Base-by-base conservation (phyloP, 37 sponge, comb jelly and placozoan species). In the Hormiphora californensis region DNA sequence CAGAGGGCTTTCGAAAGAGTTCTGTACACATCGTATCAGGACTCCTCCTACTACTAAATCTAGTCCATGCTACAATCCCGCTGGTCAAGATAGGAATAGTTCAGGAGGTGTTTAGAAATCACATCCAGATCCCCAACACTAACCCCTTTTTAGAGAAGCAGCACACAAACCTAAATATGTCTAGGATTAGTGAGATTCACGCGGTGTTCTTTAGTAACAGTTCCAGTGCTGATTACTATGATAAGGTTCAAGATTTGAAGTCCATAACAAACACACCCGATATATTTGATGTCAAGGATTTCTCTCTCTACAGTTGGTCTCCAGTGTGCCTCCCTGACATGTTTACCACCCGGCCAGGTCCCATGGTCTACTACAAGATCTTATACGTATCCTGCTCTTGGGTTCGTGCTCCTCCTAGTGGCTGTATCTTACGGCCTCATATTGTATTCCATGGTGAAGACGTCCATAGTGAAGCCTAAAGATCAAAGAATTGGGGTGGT, bases 251-350 rank as follows among this genome's bases (percentile, higher is more conserved):
- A 34, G 68, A 36, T 4, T 34, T 65, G 68, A 65, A 34, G 5
- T 36, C 68, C 35, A 65, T 65, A 4, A 65, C 68, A 36, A 65
- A 25, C 37, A 31, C 38, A 7, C 68, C 68, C 3, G 68, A 65
- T 4, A 36, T 65, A 36, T 65, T 65, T 32, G 32, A 2, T 4
- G 31, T 21, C 68, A 65, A 4, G 7, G 68, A 65, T 7, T 39
- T 65, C 21, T 65, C 68, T 7, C 36, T 34, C 37, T 65, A 65
- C 68, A 65, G 68, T 19, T 65, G 68, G 68, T 65, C 68, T 19
- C 68, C 68, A 9, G 68, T 65, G 5, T 65, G 68, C 21, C 38
- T 65, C 7, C 68, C 32, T 36, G 68, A 65, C 39, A 36, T 65
- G 11, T 65, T n/a, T n/a, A n/a, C n/a, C n/a, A n/a, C n/a, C n/a